Evolutionary conservation across 1,140 invertebrate species (phyloP).

Genomic region (Carcinoscorpius rotundicauda): DNA sequence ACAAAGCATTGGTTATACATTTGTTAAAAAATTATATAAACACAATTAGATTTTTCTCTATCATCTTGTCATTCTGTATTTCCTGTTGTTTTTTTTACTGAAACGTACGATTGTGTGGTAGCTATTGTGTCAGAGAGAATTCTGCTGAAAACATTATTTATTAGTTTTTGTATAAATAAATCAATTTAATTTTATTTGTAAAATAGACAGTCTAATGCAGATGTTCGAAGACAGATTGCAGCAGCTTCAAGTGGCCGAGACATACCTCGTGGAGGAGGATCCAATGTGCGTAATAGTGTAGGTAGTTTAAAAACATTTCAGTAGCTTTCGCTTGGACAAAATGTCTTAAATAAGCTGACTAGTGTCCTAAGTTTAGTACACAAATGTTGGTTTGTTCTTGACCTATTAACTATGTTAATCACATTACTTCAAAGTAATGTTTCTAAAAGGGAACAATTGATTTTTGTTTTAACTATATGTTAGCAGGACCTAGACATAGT

Average conservation of each 20-base stretch:
- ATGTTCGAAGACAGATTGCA: conserved; percentile 23
- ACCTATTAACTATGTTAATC: background rate
- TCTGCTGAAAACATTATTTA: conserved; percentile 14
- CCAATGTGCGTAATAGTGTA: conserved; percentile 2
- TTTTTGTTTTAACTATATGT: background rate
- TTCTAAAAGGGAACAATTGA: conserved; percentile 5
- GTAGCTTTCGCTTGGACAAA: background rate
- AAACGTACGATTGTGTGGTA: no score
- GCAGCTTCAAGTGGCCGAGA: conserved; percentile 3
- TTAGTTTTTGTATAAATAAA: conserved; percentile 10
- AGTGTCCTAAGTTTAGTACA: background rate
- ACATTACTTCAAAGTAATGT: background rate
- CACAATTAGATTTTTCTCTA: no score
- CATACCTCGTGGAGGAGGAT: background rate
- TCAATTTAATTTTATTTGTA: background rate
- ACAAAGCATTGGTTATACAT: no score
- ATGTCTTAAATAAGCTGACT: conserved; percentile 1
- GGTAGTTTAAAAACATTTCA: background rate
- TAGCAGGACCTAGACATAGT: no score
- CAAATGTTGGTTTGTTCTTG: background rate
- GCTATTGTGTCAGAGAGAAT: no score
- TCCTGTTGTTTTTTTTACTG: no score
- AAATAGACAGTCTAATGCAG: conserved; percentile 21
- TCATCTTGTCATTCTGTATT: no score
- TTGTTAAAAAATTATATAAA: no score